A percentile compares a stretch with the other conserved stretches of the same genome.
These are phyloP conservation scores for Drosophila affinis DNA, from an alignment of 2,888 invertebrate species.

Conservation along the genomic window DNA sequence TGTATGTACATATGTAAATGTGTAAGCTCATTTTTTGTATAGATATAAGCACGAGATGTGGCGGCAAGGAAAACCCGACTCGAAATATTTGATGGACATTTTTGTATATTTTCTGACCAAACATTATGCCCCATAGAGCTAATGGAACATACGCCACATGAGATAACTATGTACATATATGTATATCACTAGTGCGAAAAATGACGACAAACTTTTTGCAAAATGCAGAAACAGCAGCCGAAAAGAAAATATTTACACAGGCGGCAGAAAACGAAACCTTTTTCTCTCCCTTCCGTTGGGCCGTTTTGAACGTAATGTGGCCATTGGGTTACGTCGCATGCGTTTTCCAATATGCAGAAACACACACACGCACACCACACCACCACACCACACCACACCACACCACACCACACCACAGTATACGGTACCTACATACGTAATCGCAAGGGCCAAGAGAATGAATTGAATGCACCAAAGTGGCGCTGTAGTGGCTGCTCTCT, in stretches of 20 bases:
- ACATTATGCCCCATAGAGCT: neutral
- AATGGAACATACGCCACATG: neutral
- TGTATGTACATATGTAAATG: neutral
- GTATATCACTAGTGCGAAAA: neutral
- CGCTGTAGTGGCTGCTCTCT: neutral
- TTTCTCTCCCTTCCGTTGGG: neutral
- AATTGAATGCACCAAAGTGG: neutral
- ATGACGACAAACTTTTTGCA: neutral
- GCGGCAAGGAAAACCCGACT: neutral
- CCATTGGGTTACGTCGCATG: constrained; percentile 14
- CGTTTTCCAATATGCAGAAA: constrained; percentile 10
- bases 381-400: neutral
- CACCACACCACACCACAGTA: neutral
- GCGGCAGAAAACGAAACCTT: neutral
- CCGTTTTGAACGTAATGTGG: constrained; percentile 7
- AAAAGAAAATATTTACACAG: constrained; percentile 1
- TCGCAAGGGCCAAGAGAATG: neutral
- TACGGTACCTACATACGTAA: constrained; percentile 3
- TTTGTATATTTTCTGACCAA: neutral
- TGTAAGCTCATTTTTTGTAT: neutral
- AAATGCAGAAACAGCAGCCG: constrained; percentile 7
- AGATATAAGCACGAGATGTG: too few species aligned
- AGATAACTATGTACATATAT: neutral
- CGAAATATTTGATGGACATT: neutral
- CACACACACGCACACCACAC: constrained; percentile 2